These are phyloP conservation scores for Encarsia formosa DNA, from an alignment of 2,888 invertebrate genomes.

Conservation along the genomic window DNA sequence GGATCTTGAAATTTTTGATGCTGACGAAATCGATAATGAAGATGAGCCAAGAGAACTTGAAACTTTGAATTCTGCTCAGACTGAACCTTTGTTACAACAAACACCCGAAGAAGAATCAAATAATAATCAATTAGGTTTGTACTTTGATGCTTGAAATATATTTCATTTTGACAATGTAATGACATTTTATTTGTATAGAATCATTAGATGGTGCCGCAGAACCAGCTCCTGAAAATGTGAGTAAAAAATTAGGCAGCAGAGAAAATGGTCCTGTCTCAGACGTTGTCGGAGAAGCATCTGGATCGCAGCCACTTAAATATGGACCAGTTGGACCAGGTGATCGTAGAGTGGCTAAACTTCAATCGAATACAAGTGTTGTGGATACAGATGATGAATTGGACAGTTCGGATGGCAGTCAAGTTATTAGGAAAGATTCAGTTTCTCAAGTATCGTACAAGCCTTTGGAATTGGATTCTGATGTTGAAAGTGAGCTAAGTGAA, in stretches of 20 bases:
- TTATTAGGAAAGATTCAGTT: slow-evolving; percentile 26
- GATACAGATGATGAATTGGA: slow-evolving; percentile 33
- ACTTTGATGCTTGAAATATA: neutral
- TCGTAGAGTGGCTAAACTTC: slow-evolving; percentile 29
- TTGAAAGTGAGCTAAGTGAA: slow-evolving; percentile 40
- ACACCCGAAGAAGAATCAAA: neutral
- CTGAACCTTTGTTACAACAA: slow-evolving; percentile 30
- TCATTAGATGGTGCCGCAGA: neutral
- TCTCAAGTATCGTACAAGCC: slow-evolving; percentile 42
- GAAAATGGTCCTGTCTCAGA: slow-evolving; percentile 9
- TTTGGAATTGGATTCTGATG: slow-evolving; percentile 45
- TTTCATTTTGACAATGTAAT: neutral
- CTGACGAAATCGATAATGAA: slow-evolving; percentile 21
- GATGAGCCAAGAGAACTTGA: slow-evolving; percentile 31
- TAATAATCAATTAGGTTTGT: slow-evolving; percentile 1
- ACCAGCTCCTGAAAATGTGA: slow-evolving; percentile 15
- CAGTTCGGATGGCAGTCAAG: slow-evolving; percentile 36
- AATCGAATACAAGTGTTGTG: slow-evolving; percentile 4
- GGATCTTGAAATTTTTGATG: slow-evolving; percentile 47
- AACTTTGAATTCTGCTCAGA: slow-evolving; percentile 28
- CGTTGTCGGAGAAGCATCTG: slow-evolving; percentile 6
- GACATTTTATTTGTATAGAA: neutral
- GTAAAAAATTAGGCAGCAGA: neutral
- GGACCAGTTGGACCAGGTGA: slow-evolving; percentile 41
- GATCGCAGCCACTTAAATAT: slow-evolving; percentile 32